These are phyloP conservation scores for Xanthorhoe designata DNA, from an alignment of 2,888 invertebrate genomes.

Conservation along the genomic window DNA sequence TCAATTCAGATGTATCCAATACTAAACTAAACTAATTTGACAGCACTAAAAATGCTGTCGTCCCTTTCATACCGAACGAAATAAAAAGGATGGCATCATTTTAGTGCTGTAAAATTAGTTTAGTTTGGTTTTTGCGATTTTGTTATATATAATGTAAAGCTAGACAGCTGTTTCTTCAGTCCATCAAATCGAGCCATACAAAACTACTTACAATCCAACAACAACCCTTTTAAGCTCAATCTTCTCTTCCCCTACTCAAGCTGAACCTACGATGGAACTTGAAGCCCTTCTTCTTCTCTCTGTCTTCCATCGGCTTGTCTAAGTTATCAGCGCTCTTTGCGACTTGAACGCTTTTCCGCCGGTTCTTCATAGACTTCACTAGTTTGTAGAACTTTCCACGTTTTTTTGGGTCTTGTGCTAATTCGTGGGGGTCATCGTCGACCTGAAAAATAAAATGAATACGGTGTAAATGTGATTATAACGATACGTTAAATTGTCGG, in stretches of 20 bases:
- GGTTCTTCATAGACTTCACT: constrained; percentile 80
- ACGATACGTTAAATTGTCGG: too few relatives aligned
- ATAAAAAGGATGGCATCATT: too few relatives aligned
- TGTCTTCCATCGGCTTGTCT: constrained; percentile 70
- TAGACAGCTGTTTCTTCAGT: neutral
- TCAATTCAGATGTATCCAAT: too few relatives aligned
- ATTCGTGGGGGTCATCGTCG: constrained; percentile 69
- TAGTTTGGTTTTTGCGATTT: too few relatives aligned
- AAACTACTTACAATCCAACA: constrained; percentile 11
- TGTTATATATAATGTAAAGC: too few relatives aligned
- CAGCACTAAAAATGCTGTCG: too few relatives aligned
- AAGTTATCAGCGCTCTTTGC: constrained; percentile 79
- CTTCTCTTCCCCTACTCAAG: constrained; percentile 75
- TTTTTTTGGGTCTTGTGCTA: constrained; percentile 69
- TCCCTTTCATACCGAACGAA: too few relatives aligned
- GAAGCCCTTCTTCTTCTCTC: constrained; percentile 74
- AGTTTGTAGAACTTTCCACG: constrained; percentile 79
- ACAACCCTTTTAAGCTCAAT: constrained; percentile 58
- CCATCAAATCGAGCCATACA: neutral
- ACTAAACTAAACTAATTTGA: too few relatives aligned
- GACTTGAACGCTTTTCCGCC: constrained; percentile 80
- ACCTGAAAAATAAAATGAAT: constrained; percentile 40
- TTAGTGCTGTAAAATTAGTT: too few relatives aligned
- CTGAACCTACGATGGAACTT: constrained; percentile 81
- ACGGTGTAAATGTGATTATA: too few relatives aligned